Evolutionary conservation across 2,888 invertebrate genomes (phyloP).

Genomic region (Callosobruchus maculatus): DNA sequence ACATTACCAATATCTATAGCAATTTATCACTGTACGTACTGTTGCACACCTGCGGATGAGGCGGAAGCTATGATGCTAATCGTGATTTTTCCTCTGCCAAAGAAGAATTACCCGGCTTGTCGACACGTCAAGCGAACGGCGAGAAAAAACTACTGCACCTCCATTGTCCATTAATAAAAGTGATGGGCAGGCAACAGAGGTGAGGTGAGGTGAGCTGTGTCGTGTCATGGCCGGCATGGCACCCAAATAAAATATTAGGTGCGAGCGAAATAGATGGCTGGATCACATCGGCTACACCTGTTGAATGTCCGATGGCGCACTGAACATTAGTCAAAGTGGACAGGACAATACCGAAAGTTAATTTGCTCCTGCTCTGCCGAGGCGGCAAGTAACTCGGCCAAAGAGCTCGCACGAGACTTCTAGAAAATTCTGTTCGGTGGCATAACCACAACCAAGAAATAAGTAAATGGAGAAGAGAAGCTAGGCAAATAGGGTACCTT

Average conservation of each 20-base stretch:
- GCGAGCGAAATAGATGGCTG: conserved; percentile 19
- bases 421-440: neutral
- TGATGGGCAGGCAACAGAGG: neutral
- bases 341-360: conserved; percentile 47
- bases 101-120: neutral
- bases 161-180: neutral
- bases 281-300: conserved; percentile 35
- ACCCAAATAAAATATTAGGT: conserved; percentile 9
- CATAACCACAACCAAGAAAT: no score
- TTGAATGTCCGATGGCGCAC: conserved; percentile 12
- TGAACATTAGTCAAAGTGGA: conserved; percentile 41
- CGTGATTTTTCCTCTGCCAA: neutral
- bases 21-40: no score
- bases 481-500: no score
- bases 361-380: conserved; percentile 39
- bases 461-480: no score
- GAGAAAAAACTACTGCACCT: neutral
- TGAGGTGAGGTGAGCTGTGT: neutral
- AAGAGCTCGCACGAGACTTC: neutral
- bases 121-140: neutral
- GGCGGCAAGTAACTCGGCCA: neutral
- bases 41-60: neutral
- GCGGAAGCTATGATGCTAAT: neutral
- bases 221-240: neutral
- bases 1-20: no score